These are phyloP conservation scores for Laothoe populi DNA, from an alignment of 2,888 invertebrate genomes.

Conservation along the genomic window DNA sequence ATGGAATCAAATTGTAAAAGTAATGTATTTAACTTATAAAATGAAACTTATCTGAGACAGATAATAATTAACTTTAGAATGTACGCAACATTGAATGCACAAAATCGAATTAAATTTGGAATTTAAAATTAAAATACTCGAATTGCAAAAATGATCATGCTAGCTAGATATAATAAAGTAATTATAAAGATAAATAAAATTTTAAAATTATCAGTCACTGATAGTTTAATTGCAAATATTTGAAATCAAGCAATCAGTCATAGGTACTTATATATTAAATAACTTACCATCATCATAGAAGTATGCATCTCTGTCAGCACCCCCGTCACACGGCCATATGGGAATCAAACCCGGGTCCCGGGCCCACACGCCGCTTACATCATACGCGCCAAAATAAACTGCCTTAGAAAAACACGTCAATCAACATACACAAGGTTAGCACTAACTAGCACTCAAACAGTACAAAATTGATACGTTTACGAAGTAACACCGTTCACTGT, in stretches of 20 bases:
- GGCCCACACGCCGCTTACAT: constrained; percentile 69
- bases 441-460: constrained; percentile 65
- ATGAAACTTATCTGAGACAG: background rate
- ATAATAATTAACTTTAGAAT: background rate
- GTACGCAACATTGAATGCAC: background rate
- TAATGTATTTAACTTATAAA: background rate
- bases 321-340: constrained; percentile 57
- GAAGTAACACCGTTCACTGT: constrained; percentile 34
- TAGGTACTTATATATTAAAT: background rate
- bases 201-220: background rate
- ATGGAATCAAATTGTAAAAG: background rate
- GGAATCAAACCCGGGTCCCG: constrained; percentile 73
- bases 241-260: background rate
- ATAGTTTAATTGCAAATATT: background rate
- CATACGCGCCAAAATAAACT: constrained; percentile 78
- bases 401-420: constrained; percentile 69
- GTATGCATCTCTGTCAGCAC: constrained; percentile 72
- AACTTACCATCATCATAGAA: constrained; percentile 81
- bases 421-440: constrained; percentile 78
- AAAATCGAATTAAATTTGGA: too few species aligned
- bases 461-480: constrained; percentile 27
- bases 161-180: too few species aligned
- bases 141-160: too few species aligned
- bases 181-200: background rate
- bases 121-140: too few species aligned